A percentile compares a stretch with the other conserved stretches of the same genome.
Conservation (phyloP, 1,140 invertebrate genomes). For the Hormaphis cornu region DNA sequence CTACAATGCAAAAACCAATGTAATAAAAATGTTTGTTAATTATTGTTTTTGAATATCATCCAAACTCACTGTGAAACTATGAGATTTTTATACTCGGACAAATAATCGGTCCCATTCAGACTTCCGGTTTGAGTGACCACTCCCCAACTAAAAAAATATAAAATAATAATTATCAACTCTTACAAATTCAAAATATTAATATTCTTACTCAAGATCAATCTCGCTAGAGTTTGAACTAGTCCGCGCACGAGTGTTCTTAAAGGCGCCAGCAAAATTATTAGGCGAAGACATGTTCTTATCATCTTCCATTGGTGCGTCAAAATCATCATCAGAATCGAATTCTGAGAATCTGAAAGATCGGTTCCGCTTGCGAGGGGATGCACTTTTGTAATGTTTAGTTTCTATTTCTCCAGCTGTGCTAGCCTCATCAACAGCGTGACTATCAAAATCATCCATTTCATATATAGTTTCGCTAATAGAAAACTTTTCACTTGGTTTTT, state of each 20-base stretch:
- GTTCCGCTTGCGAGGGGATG: neutral
- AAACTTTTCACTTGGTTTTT: constrained; percentile 11
- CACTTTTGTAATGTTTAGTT: constrained; percentile 16
- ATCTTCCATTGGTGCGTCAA: neutral
- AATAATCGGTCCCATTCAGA: constrained; percentile 15
- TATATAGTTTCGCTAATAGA: constrained; percentile 21
- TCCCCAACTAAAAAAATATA: neutral
- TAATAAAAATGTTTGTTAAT: neutral
- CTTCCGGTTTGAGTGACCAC: constrained; percentile 20
- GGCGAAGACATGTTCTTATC: neutral
- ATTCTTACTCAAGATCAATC: constrained; percentile 10
- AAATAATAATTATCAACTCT: too few relatives aligned
- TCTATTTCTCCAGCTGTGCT: neutral
- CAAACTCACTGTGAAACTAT: constrained; percentile 16
- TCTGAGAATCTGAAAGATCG: constrained; percentile 1
- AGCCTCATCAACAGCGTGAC: neutral
- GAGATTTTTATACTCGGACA: neutral
- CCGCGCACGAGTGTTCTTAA: neutral
- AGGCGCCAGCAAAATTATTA: constrained; percentile 1
- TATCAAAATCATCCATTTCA: constrained; percentile 5
- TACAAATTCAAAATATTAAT: too few relatives aligned
- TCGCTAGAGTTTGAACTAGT: constrained; percentile 15
- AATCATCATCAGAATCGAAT: constrained; percentile 3
- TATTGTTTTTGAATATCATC: neutral
- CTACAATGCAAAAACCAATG: neutral